A percentile compares a stretch with the other conserved stretches of the same genome.
These are phyloP conservation scores for Malurus alboscapulatus DNA, from an alignment of 2,113 vertebrate genomes.

Conservation along the genomic window DNA sequence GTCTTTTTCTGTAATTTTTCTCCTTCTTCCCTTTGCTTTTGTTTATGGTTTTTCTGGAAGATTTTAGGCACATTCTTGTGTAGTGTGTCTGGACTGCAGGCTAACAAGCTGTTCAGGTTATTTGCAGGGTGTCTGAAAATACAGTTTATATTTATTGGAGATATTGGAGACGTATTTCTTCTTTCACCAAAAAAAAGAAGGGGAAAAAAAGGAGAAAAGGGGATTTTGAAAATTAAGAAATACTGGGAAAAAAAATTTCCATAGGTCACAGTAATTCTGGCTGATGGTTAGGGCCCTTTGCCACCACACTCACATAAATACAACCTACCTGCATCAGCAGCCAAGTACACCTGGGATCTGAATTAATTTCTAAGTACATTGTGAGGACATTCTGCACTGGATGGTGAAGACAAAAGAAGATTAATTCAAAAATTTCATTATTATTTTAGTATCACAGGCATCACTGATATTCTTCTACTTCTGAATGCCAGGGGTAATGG, in stretches of 20 bases:
- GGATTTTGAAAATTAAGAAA: background rate
- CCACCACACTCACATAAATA: background rate
- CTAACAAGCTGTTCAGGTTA: background rate
- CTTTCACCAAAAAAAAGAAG: rapidly evolving
- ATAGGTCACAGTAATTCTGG: background rate
- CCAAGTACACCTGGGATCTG: background rate
- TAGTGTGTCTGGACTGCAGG: background rate
- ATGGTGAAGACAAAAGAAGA: background rate
- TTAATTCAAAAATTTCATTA: background rate
- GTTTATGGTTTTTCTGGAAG: background rate
- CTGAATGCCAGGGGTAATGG: background rate
- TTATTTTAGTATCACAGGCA: constrained; percentile 4
- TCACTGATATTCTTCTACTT: background rate
- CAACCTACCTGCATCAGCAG: background rate
- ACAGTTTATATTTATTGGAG: background rate
- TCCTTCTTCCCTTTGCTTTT: background rate
- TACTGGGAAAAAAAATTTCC: background rate
- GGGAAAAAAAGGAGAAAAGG: background rate
- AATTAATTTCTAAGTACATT: background rate
- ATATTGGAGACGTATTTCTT: background rate
- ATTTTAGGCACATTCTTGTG: background rate
- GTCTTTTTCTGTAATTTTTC: background rate
- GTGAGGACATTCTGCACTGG: background rate
- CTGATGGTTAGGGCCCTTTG: background rate
- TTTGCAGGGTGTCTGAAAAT: background rate